Percentiles rank a stretch among this genome's conserved stretches.
These are phyloP conservation scores for Embiotoca jacksoni DNA, from an alignment of 2,113 vertebrate species.

Conservation along the genomic window DNA sequence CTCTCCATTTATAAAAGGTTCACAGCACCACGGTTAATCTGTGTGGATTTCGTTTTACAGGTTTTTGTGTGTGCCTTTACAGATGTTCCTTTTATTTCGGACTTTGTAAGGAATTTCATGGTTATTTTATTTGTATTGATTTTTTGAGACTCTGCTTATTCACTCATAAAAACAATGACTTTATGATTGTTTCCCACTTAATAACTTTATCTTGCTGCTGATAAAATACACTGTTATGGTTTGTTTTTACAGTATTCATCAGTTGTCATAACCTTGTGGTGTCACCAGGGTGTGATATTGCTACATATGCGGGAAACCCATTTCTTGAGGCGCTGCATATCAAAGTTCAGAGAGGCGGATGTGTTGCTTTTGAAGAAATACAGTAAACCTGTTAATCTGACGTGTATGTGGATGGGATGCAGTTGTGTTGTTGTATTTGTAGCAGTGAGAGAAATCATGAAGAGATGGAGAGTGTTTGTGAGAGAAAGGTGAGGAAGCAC, in stretches of 20 bases:
- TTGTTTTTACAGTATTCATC: neutral
- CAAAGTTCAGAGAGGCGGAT: conserved; percentile 6
- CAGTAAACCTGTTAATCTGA: neutral
- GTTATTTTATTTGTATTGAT: neutral
- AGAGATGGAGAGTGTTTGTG: conserved; percentile 35
- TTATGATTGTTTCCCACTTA: neutral
- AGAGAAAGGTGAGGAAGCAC: conserved; percentile 68
- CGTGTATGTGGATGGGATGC: neutral
- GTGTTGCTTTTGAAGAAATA: conserved; percentile 13
- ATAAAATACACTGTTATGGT: conserved; percentile 2
- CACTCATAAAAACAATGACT: neutral
- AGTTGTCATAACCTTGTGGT: neutral
- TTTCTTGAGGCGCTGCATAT: neutral
- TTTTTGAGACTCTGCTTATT: neutral
- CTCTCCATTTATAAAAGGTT: conserved; percentile 8
- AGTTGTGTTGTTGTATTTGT: conserved; percentile 19
- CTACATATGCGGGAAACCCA: conserved; percentile 1
- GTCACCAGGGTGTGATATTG: conserved; percentile 54
- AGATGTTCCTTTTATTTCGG: neutral
- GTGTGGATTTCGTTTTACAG: neutral
- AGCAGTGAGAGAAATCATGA: conserved; percentile 31
- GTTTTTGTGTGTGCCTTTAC: neutral
- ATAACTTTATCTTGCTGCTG: neutral
- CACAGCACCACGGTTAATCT: neutral
- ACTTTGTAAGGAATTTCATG: neutral